A percentile compares a stretch with the other conserved stretches of the same genome.
phyloP scores from a whole-genome alignment of 2,888 invertebrate species.

The Dicyrtoma fusca region DNA sequence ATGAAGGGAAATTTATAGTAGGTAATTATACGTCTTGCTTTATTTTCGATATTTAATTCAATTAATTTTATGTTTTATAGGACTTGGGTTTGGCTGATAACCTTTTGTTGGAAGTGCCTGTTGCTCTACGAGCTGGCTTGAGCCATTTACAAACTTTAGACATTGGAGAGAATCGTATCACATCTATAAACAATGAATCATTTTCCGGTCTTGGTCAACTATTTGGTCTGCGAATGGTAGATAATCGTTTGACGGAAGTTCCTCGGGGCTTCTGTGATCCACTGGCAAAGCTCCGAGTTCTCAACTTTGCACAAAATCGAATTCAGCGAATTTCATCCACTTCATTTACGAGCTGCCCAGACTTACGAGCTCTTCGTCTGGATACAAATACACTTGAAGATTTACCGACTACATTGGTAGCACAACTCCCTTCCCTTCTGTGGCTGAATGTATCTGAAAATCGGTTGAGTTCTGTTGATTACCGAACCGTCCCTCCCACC shows the following conservation, averaged over 20 bases:
- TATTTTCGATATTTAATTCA: no score
- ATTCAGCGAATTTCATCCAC: conserved; percentile 82
- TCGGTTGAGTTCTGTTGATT: conserved; percentile 84
- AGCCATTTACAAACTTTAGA: conserved; percentile 81
- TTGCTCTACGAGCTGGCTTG: conserved; percentile 68
- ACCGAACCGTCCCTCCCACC: conserved; percentile 76
- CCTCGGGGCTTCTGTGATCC: conserved; percentile 86
- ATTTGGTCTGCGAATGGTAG: conserved; percentile 82
- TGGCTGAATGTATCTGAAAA: conserved; percentile 92
- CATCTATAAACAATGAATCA: conserved; percentile 78
- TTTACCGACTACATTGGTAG: conserved; percentile 84
- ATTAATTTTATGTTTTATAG: conserved; percentile 66
- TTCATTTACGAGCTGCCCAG: conserved; percentile 77
- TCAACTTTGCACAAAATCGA: conserved; percentile 86
- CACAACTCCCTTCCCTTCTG: conserved; percentile 74
- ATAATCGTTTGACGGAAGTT: conserved; percentile 84
- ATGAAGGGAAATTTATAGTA: no score
- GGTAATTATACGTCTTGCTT: no score
- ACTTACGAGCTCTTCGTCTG: conserved; percentile 82
- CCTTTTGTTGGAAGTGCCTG: conserved; percentile 80
- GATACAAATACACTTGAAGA: conserved; percentile 87
- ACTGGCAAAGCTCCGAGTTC: conserved; percentile 77
- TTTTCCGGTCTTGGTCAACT: conserved; percentile 84
- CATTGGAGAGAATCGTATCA: conserved; percentile 89
- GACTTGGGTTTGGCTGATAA: conserved; percentile 88